These are phyloP conservation scores for Aplysina aerophoba DNA, from an alignment of 37 sponge, comb jelly and placozoan species.

Conservation along the genomic window DNA sequence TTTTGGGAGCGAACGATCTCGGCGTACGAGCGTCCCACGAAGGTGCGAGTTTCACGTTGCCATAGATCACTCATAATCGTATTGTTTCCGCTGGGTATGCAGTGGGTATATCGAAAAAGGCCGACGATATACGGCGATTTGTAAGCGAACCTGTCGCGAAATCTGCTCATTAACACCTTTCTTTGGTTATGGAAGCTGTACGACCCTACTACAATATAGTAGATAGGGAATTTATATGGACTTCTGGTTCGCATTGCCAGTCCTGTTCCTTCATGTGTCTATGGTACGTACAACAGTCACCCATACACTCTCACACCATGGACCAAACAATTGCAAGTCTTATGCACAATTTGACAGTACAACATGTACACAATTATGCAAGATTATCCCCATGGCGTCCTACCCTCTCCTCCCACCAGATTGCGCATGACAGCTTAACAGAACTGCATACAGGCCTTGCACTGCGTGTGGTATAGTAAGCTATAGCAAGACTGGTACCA, in stretches of 20 bases:
- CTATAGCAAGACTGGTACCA: neutral
- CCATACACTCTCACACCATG: no score
- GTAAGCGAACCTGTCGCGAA: neutral
- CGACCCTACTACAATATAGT: neutral
- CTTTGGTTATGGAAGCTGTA: neutral
- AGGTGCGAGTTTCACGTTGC: slow-evolving; percentile 8
- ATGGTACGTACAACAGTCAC: no score
- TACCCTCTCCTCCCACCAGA: no score
- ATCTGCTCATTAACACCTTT: neutral
- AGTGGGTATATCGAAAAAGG: neutral
- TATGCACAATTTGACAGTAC: no score
- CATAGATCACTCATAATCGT: neutral
- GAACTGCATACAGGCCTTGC: no score
- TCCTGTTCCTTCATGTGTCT: slow-evolving; percentile 9
- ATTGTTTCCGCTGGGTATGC: slow-evolving; percentile 5
- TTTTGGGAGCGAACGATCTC: slow-evolving; percentile 1
- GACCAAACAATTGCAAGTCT: no score
- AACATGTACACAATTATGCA: no score
- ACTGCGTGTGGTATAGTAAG: no score
- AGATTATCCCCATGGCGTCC: no score
- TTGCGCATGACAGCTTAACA: no score
- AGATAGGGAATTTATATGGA: slow-evolving; percentile 16
- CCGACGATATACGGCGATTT: neutral
- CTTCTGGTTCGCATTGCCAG: neutral
- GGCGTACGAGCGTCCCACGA: neutral